These are phyloP conservation scores for Pagrus major DNA, from an alignment of 2,113 vertebrate genomes.

Conservation along the genomic window DNA sequence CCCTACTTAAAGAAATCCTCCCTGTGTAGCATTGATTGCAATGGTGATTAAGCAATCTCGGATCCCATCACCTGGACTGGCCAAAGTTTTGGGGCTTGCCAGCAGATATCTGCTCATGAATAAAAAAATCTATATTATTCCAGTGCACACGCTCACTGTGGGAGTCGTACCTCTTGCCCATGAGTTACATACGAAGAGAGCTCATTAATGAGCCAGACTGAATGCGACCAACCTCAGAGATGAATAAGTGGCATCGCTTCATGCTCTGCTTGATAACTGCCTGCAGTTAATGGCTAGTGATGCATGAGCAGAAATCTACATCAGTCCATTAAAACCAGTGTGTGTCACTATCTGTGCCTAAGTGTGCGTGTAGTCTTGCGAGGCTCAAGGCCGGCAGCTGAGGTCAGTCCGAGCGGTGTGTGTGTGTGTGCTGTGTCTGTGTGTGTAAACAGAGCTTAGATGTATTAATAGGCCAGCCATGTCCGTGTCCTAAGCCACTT, in stretches of 20 bases:
- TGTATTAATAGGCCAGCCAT: slow-evolving; percentile 73
- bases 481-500: slow-evolving; percentile 78
- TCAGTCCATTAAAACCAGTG: slow-evolving; percentile 36
- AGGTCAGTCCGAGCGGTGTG: slow-evolving; percentile 12
- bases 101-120: too few species aligned
- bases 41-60: too few species aligned
- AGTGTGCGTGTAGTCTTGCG: slow-evolving; percentile 41
- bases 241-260: slow-evolving; percentile 34
- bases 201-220: slow-evolving; percentile 23
- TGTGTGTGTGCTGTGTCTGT: slow-evolving; percentile 29
- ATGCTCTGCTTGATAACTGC: slow-evolving; percentile 44
- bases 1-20: too few species aligned
- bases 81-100: too few species aligned
- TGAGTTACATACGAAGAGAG: slow-evolving; percentile 1
- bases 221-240: slow-evolving; percentile 29
- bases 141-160: too few species aligned
- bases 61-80: too few species aligned
- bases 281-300: slow-evolving; percentile 46
- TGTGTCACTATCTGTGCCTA: slow-evolving; percentile 42
- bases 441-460: slow-evolving; percentile 78
- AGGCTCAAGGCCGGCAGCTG: slow-evolving; percentile 52
- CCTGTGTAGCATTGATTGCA: too few species aligned
- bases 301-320: slow-evolving; percentile 56
- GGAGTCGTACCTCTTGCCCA: neutral
- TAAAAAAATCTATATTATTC: too few species aligned